Conservation (phyloP, 2,797 vertebrate genomes). For the Clarias fuscus region DNA sequence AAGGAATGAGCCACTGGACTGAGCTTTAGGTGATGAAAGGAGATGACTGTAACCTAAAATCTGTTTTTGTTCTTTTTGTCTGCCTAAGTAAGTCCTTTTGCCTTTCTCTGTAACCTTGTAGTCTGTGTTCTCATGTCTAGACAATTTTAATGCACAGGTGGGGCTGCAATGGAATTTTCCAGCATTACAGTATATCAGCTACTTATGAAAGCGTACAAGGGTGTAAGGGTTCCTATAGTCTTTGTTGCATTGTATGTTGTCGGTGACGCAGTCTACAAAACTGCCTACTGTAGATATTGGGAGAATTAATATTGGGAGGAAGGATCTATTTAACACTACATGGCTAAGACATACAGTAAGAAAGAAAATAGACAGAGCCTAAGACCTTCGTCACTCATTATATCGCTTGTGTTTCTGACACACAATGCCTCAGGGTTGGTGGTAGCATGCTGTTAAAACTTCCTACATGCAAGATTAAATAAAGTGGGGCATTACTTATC, state of each 20-base stretch:
- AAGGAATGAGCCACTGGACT: slow-evolving; percentile 5
- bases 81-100: neutral
- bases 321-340: slow-evolving; percentile 28
- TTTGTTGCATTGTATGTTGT: slow-evolving; percentile 2
- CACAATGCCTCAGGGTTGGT: neutral
- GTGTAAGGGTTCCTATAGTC: slow-evolving; percentile 15
- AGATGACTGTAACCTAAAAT: slow-evolving; percentile 13
- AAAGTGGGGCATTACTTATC: slow-evolving; percentile 33
- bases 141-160: slow-evolving; percentile 15
- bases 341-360: slow-evolving; percentile 2
- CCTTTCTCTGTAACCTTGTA: slow-evolving; percentile 13
- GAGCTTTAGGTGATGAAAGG: slow-evolving; percentile 25
- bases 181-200: slow-evolving; percentile 18
- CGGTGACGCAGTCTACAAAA: neutral
- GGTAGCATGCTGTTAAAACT: slow-evolving; percentile 21
- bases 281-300: too few relatives aligned
- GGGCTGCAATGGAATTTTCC: slow-evolving; percentile 3
- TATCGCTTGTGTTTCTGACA: slow-evolving; percentile 1
- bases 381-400: slow-evolving; percentile 12
- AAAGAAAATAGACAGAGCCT: slow-evolving; percentile 2
- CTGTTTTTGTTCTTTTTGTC: slow-evolving; percentile 29
- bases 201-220: slow-evolving; percentile 4
- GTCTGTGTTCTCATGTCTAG: slow-evolving; percentile 18
- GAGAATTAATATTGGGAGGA: neutral
- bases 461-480: slow-evolving; percentile 19